phyloP scores from a whole-genome alignment of 2,113 vertebrate species.

The Chlamydotis undulata region DNA sequence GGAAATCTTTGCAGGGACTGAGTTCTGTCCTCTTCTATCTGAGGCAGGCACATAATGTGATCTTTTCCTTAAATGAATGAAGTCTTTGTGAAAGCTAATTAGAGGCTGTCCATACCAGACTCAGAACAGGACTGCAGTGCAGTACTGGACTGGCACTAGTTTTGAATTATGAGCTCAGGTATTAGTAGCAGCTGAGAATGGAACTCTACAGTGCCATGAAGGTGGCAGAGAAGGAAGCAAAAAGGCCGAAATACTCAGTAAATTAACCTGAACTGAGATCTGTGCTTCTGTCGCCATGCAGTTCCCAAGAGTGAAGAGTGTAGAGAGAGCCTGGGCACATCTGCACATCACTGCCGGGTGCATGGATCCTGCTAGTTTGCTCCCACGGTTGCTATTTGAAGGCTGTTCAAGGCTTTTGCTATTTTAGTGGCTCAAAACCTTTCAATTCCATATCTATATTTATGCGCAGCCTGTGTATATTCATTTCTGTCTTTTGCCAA shows the following conservation, averaged over 20 bases:
- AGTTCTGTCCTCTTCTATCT: background rate
- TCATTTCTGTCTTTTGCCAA: slow-evolving; percentile 59
- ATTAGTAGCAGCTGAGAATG: background rate
- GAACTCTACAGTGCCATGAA: background rate
- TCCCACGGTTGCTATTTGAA: slow-evolving; percentile 66
- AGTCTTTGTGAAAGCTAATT: slow-evolving; percentile 21
- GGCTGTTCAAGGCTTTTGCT: slow-evolving; percentile 51
- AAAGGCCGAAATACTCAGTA: background rate
- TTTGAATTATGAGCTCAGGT: background rate
- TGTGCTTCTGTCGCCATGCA: background rate
- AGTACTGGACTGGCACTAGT: background rate
- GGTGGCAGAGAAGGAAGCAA: background rate
- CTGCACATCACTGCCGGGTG: background rate
- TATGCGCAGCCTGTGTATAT: slow-evolving; percentile 56
- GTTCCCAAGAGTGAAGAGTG: background rate
- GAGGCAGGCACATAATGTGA: background rate
- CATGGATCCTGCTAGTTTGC: background rate
- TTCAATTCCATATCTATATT: slow-evolving; percentile 65
- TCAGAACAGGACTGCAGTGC: background rate
- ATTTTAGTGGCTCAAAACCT: slow-evolving; percentile 59
- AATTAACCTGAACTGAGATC: background rate
- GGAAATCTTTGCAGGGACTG: background rate
- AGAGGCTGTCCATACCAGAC: background rate
- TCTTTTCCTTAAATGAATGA: slow-evolving; percentile 11
- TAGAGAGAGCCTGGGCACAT: slow-evolving; percentile 3